Evolutionary conservation across 2,797 vertebrate genomes (phyloP).

Genomic region (Leuciscus waleckii): DNA sequence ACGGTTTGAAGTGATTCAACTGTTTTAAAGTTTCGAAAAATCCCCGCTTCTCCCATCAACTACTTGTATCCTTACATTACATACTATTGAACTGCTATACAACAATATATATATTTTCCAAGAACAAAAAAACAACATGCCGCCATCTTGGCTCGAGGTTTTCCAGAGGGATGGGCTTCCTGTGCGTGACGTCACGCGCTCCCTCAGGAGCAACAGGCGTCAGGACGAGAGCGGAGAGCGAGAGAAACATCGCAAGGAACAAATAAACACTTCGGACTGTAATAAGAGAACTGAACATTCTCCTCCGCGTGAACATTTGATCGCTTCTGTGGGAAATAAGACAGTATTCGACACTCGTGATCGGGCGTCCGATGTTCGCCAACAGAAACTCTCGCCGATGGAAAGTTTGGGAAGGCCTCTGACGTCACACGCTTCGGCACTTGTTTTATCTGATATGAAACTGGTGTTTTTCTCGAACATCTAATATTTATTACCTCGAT

Average conservation of each 20-base stretch:
- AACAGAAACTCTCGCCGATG: constrained; percentile 3
- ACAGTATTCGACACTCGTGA: neutral
- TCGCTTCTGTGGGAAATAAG: neutral
- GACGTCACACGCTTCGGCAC: constrained; percentile 16
- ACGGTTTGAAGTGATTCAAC: neutral
- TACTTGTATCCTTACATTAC: too few species aligned
- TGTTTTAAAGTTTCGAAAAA: neutral
- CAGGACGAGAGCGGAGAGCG: too few species aligned
- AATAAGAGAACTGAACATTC: too few species aligned
- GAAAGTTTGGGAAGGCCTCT: constrained; percentile 44
- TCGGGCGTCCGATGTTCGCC: neutral
- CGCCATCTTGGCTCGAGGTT: neutral
- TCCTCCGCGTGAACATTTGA: neutral
- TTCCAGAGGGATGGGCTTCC: neutral
- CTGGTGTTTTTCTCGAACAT: neutral
- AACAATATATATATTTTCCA: neutral
- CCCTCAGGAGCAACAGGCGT: constrained; percentile 18
- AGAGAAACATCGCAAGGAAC: neutral
- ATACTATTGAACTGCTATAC: too few species aligned
- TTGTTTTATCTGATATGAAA: neutral
- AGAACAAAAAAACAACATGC: neutral
- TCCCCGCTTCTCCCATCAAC: neutral
- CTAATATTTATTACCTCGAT: too few species aligned
- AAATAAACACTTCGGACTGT: neutral
- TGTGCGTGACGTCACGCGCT: constrained; percentile 1